These are phyloP conservation scores for Leptopilina boulardi DNA, from an alignment of 1,140 invertebrate genomes.

Conservation along the genomic window DNA sequence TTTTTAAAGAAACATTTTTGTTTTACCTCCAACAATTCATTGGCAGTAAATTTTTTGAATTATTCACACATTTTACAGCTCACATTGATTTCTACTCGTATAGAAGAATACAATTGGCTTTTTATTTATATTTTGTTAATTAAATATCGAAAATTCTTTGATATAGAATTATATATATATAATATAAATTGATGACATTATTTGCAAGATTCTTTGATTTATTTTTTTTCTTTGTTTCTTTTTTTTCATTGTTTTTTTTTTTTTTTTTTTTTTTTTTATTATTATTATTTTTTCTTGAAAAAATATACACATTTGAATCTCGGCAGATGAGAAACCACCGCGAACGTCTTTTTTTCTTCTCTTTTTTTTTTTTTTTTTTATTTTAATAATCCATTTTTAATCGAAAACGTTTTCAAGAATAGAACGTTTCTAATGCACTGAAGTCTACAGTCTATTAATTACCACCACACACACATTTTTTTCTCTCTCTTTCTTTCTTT, in stretches of 20 bases:
- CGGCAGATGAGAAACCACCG: neutral
- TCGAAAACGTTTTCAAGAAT: conserved; percentile 5
- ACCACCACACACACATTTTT: neutral
- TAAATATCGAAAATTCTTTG: neutral
- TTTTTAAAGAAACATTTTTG: conserved; percentile 13
- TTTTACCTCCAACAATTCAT: neutral
- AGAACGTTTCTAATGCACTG: conserved; percentile 31
- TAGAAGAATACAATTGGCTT: conserved; percentile 17
- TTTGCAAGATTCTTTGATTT: conserved; percentile 13
- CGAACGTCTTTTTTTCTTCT: neutral
- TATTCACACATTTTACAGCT: no score
- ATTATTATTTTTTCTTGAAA: neutral
- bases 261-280: no score
- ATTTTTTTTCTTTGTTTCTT: no score
- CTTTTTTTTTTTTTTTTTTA: neutral
- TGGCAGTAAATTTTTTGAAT: conserved; percentile 49
- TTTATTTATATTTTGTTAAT: neutral
- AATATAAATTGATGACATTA: neutral
- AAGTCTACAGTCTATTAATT: conserved; percentile 25
- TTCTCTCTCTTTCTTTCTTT: no score
- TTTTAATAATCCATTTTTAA: neutral
- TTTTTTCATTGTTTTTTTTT: no score
- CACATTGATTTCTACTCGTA: conserved; percentile 23
- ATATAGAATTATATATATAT: conserved; percentile 29
- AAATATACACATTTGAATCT: conserved; percentile 24